phyloP scores from a whole-genome alignment of 1,140 invertebrate species.

The Drosophila paulistorum region DNA sequence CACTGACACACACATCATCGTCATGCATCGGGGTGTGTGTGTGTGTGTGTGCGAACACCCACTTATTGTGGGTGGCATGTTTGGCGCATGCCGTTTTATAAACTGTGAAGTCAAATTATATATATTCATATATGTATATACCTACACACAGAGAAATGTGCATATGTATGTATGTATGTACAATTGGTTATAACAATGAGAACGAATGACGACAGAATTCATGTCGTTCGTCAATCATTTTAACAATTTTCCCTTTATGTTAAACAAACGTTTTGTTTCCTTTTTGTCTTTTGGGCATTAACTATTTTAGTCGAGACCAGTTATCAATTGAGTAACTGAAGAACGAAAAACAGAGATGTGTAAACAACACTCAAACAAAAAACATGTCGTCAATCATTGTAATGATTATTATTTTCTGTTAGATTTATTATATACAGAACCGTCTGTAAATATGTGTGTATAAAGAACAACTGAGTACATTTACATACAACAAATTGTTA shows the following conservation, averaged over 20 bases:
- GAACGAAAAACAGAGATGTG: no score
- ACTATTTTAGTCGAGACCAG: no score
- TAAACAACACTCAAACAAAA: background rate
- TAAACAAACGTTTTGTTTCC: background rate
- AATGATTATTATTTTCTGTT: background rate
- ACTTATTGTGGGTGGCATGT: slow-evolving; percentile 6
- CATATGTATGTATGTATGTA: background rate
- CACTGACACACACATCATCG: background rate
- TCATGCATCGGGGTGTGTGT: background rate
- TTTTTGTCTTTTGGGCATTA: no score
- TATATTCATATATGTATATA: background rate
- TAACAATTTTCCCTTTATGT: background rate
- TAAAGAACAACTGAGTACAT: background rate
- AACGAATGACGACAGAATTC: background rate
- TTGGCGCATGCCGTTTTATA: slow-evolving; percentile 6
- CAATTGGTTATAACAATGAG: background rate
- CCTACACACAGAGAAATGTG: background rate
- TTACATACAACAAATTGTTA: background rate
- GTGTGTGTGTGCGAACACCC: background rate
- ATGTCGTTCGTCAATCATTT: background rate
- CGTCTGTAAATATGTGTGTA: background rate
- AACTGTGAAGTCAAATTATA: background rate
- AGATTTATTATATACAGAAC: background rate
- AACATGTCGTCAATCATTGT: background rate
- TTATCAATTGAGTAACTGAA: no score